Evolutionary conservation across 2,888 invertebrate genomes (phyloP), one percentile per base, ranked within the genome.

Genomic region (Drosophila mettleri): DNA sequence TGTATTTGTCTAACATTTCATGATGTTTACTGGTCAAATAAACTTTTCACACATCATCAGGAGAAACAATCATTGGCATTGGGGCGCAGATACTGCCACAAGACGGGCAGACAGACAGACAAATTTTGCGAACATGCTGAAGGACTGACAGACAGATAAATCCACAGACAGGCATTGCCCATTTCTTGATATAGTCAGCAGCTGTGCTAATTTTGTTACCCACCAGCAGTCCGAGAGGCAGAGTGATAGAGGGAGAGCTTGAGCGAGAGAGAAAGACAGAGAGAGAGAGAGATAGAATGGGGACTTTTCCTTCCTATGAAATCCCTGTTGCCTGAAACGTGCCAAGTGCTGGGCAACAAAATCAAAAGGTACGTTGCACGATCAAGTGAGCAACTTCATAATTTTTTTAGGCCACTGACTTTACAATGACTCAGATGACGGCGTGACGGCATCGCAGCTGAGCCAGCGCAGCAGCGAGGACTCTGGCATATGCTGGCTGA

Each of bases 351-450:
- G 84, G 80, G 61, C 87, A 88, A 78, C 80, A 82, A 83, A 79
- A 80, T 80, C 89, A 81, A 87, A 87, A 90, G 85, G 90, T 89
- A 90, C 91, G 83, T 90, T 91, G 90, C 80, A 89, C 91, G 91
- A 87, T 90, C 86, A 90, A 90, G 90, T 91, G 90, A 90, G 88
- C 90, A 91, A 87, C 85, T 82, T 81, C 90, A 89, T 87, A 85
- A 89, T 78, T 71, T 88, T 43, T 86, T 80, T 89, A 87, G 84
- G 84, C 79, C 84, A 85, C 85, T 85, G 84, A 85, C 84, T 85
- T 76, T 65, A 86, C 87, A 78, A 88, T 85, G 84, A 68, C 87
- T 82, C 27, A 45, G 48, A 45, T 49, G 60, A 14, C 49, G 48
- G 55, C 78, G 43, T 31, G 54, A 67, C 38, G 54, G 24, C 43